A percentile compares a stretch with the other conserved stretches of the same genome.
Evolutionary conservation across 2,113 vertebrate genomes (phyloP).

Genomic region (Nasalis larvatus): DNA sequence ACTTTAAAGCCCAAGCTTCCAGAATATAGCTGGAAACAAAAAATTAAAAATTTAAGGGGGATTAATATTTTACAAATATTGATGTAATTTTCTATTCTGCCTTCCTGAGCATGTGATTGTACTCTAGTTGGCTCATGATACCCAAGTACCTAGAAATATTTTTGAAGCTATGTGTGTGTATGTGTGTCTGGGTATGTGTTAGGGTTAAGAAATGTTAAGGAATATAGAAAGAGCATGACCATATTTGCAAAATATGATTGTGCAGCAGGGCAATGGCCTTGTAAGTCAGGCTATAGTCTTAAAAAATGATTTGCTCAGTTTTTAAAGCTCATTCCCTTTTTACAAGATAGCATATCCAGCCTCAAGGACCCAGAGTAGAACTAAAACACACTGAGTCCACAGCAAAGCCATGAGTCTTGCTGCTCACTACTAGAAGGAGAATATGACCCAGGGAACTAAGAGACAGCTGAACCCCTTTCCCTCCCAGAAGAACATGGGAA

Average conservation of each 20-base stretch:
- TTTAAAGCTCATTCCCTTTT: not conserved
- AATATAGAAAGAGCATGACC: not conserved
- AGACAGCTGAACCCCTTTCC: not conserved
- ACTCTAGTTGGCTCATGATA: not conserved
- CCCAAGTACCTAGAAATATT: not conserved
- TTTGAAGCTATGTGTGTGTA: not conserved
- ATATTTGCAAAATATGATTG: not conserved
- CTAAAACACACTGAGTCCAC: not conserved
- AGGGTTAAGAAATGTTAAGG: not conserved
- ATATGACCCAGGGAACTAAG: not conserved
- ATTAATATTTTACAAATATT: conserved; percentile 63
- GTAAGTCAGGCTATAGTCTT: not conserved
- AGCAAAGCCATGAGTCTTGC: not conserved
- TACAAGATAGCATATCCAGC: not conserved
- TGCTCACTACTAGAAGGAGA: not conserved
- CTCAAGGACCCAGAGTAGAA: not conserved
- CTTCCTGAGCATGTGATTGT: not conserved
- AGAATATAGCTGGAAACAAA: conserved; percentile 3
- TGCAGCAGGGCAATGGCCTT: not conserved
- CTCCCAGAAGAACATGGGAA: not conserved
- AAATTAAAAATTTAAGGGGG: conserved; percentile 49
- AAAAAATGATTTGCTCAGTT: not conserved
- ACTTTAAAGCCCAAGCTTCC: conserved; percentile 30
- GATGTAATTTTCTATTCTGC: conserved; percentile 35
- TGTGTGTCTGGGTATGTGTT: not conserved